phyloP scores from a whole-genome alignment of 2,888 invertebrate genomes.

The Cosmopolites sordidus region DNA sequence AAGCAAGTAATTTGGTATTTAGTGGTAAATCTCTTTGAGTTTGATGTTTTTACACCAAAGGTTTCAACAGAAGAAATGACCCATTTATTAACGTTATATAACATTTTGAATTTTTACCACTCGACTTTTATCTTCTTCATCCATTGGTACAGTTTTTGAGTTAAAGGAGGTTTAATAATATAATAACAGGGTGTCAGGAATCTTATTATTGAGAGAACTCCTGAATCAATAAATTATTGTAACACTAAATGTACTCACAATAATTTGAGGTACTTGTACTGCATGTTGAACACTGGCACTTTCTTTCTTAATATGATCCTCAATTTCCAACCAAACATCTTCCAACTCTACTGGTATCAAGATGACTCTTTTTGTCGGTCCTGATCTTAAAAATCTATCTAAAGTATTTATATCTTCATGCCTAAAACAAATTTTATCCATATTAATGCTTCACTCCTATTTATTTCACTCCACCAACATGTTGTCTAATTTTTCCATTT shows the following conservation, averaged over 20 bases:
- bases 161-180: no score
- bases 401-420: constrained; percentile 27
- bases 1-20: no score
- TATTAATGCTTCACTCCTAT: no score
- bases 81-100: no score
- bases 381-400: constrained; percentile 30
- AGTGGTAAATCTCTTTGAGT: no score
- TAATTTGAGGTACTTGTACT: constrained; percentile 22
- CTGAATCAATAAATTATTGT: no score
- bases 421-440: constrained; percentile 26
- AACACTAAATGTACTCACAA: constrained; percentile 31
- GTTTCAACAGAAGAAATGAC: no score
- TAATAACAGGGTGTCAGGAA: no score
- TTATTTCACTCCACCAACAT: constrained; percentile 24
- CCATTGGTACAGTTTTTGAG: background rate
- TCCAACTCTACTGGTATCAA: constrained; percentile 33
- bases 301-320: constrained; percentile 32
- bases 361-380: constrained; percentile 33
- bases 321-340: constrained; percentile 27
- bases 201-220: no score
- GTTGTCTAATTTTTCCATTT: constrained; percentile 15
- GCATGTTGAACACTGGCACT: constrained; percentile 25
- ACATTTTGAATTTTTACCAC: no score
- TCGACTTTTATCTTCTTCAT: no score
- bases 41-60: no score